Evolutionary conservation across 2,113 vertebrate species (phyloP).

Genomic region (Camelus bactrianus): DNA sequence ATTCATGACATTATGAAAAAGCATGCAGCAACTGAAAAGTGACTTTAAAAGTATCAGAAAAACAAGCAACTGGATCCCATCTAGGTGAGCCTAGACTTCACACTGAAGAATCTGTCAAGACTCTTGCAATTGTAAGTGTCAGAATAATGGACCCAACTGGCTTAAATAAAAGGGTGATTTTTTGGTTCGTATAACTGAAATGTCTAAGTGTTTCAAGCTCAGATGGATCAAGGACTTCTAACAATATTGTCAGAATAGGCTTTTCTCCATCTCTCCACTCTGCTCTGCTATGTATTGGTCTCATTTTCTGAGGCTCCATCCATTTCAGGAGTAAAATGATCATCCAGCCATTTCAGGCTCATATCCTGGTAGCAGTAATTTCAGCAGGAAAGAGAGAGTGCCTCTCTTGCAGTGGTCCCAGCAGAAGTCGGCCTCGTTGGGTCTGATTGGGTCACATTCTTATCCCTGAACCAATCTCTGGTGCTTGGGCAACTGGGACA

Average conservation of each 20-base stretch:
- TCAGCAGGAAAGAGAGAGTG: neutral
- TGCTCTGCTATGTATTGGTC: neutral
- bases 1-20: slow-evolving; percentile 19
- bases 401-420: neutral
- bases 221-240: neutral
- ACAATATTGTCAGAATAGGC: neutral
- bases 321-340: neutral
- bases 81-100: neutral
- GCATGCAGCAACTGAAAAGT: neutral
- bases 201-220: slow-evolving; percentile 11
- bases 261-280: neutral
- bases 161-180: slow-evolving; percentile 13
- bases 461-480: neutral
- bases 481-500: neutral
- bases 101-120: neutral
- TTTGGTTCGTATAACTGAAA: slow-evolving; percentile 29
- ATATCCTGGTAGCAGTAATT: neutral
- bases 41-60: slow-evolving; percentile 55
- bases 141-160: slow-evolving; percentile 2
- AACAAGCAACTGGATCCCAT: neutral
- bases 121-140: neutral
- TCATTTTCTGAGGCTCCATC: slow-evolving; percentile 32
- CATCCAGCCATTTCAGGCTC: neutral
- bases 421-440: neutral
- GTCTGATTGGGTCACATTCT: neutral